These are phyloP conservation scores for Cryptocephalus moraei DNA, from an alignment of 2,888 invertebrate species.

Conservation along the genomic window DNA sequence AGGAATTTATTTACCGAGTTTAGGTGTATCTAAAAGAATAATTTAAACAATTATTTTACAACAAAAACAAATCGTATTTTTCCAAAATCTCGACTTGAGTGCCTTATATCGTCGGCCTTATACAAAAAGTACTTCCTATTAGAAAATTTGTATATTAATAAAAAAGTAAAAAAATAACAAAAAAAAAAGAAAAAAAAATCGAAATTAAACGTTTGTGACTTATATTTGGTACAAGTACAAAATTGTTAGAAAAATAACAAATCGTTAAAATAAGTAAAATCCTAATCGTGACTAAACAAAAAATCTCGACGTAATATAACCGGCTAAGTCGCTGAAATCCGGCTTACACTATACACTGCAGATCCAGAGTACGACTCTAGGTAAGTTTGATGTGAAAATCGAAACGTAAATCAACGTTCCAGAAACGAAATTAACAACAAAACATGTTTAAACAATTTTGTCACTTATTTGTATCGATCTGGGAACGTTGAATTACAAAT, in stretches of 20 bases:
- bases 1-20: slow-evolving; percentile 20
- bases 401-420: too few relatives aligned
- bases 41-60: slow-evolving; percentile 20
- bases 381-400: too few relatives aligned
- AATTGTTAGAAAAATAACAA: slow-evolving; percentile 24
- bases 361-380: too few relatives aligned
- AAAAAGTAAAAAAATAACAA: slow-evolving; percentile 27
- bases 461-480: too few relatives aligned
- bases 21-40: slow-evolving; percentile 24
- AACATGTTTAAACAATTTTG: too few relatives aligned
- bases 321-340: too few relatives aligned
- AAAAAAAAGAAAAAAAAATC: slow-evolving; percentile 21
- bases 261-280: slow-evolving; percentile 17
- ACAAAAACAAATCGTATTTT: slow-evolving; percentile 31
- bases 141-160: slow-evolving; percentile 36
- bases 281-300: slow-evolving; percentile 22
- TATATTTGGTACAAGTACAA: slow-evolving; percentile 30
- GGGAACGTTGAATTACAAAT: too few relatives aligned
- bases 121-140: slow-evolving; percentile 28
- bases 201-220: slow-evolving; percentile 25
- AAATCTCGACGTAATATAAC: too few relatives aligned
- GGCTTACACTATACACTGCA: too few relatives aligned
- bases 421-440: too few relatives aligned
- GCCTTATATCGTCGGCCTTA: slow-evolving; percentile 41
- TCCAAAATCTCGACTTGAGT: slow-evolving; percentile 37